Conservation (phyloP, 2,888 invertebrate species). For the Pachymerium ferrugineum region DNA sequence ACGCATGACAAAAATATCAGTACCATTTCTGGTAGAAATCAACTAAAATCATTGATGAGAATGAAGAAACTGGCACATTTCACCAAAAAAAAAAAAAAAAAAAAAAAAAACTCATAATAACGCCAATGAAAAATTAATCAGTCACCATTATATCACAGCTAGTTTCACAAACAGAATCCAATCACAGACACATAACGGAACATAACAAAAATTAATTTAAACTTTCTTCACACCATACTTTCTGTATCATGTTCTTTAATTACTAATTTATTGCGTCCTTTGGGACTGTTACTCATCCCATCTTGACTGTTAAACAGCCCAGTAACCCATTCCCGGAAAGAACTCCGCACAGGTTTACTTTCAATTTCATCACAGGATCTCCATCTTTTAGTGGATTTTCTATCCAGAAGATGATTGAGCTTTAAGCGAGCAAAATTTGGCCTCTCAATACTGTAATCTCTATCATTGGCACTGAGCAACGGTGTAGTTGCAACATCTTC, state of each 20-base stretch:
- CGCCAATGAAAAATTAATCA: background rate
- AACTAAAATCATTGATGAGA: background rate
- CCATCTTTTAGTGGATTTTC: constrained; percentile 31
- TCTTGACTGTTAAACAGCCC: constrained; percentile 34
- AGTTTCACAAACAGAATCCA: background rate
- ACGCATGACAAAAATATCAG: background rate
- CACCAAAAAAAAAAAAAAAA: background rate
- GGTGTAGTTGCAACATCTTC: constrained; percentile 28
- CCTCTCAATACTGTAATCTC: background rate
- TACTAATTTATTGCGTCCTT: background rate
- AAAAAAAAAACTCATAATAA: background rate
- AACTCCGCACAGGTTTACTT: background rate
- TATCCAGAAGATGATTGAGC: constrained; percentile 24
- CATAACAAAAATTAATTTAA: background rate
- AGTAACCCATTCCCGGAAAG: constrained; percentile 33
- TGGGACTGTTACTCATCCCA: background rate
- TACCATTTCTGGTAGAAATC: background rate
- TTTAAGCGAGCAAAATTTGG: background rate
- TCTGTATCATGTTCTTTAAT: constrained; percentile 29
- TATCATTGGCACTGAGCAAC: background rate
- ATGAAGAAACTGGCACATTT: constrained; percentile 8
- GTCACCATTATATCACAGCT: constrained; percentile 1
- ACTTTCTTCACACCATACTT: constrained; percentile 29
- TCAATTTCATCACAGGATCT: constrained; percentile 36
- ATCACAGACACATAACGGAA: background rate